A percentile compares a stretch with the other conserved stretches of the same genome.
phyloP scores from a whole-genome alignment of 2,888 invertebrate genomes.

The Scotopteryx bipunctaria region DNA sequence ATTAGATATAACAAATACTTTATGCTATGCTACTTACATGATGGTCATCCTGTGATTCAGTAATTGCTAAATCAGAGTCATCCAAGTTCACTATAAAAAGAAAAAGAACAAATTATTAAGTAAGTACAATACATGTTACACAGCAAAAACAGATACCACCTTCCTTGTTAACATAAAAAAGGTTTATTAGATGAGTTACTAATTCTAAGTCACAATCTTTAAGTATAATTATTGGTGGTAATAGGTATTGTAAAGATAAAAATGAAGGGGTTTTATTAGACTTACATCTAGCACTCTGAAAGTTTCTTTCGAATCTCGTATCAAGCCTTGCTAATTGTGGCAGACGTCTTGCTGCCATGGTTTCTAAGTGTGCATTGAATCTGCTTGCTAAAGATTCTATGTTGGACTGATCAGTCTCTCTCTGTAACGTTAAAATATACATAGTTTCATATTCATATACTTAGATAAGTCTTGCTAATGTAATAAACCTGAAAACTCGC shows the following conservation, averaged over 20 bases:
- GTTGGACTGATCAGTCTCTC: conserved; percentile 60
- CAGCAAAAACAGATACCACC: too few relatives aligned
- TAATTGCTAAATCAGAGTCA: conserved; percentile 68
- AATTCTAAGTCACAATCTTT: too few relatives aligned
- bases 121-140: too few relatives aligned
- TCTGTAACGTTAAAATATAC: conserved; percentile 42
- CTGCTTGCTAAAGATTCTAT: conserved; percentile 56
- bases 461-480: not conserved
- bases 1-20: too few relatives aligned
- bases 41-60: conserved; percentile 60
- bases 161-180: too few relatives aligned
- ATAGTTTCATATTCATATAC: not conserved
- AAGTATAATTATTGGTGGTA: too few relatives aligned
- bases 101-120: not conserved
- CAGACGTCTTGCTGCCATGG: conserved; percentile 48
- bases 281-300: conserved; percentile 50
- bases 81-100: conserved; percentile 58
- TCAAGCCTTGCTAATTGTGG: conserved; percentile 63
- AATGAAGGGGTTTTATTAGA: too few relatives aligned
- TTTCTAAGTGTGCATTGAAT: conserved; percentile 52
- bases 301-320: conserved; percentile 51
- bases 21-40: conserved; percentile 53
- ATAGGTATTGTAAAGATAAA: too few relatives aligned
- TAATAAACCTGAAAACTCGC: too few relatives aligned
- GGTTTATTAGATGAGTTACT: too few relatives aligned